Evolutionary conservation across 2,888 invertebrate genomes (phyloP).

Genomic region (Heliconius cydno): DNA sequence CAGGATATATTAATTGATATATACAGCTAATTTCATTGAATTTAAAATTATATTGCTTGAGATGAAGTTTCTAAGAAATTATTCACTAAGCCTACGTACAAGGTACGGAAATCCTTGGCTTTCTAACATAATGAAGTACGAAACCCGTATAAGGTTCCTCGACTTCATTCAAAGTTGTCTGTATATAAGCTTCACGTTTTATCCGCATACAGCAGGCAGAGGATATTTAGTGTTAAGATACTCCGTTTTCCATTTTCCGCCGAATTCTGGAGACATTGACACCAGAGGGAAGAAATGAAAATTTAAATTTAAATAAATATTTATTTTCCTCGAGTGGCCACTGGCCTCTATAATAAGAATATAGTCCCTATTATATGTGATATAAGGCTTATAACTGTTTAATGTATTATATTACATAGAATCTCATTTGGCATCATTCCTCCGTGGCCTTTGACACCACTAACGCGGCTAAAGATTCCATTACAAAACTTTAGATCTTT

Average conservation of each 20-base stretch:
- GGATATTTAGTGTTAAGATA: too few species aligned
- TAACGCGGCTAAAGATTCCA: slow-evolving; percentile 33
- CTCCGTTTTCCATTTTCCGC: too few species aligned
- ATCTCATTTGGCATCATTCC: slow-evolving; percentile 23
- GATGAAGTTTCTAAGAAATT: slow-evolving; percentile 5
- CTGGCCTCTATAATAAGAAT: background rate
- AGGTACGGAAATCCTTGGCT: background rate
- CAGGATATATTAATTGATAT: slow-evolving; percentile 29
- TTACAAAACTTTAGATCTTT: background rate
- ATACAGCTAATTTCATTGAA: slow-evolving; percentile 16
- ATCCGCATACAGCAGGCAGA: background rate
- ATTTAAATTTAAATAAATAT: too few species aligned
- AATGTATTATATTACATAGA: slow-evolving; percentile 1
- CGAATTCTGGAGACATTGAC: too few species aligned
- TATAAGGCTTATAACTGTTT: background rate
- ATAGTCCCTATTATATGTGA: background rate
- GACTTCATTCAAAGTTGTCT: background rate
- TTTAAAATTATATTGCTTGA: background rate
- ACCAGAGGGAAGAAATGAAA: too few species aligned
- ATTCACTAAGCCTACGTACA: background rate
- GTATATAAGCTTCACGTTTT: background rate
- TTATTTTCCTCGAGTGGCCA: too few species aligned
- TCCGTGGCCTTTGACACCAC: slow-evolving; percentile 43
- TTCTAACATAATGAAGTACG: background rate
- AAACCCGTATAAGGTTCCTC: background rate